Base-by-base conservation (phyloP, 2,113 vertebrate species). In the Albula goreensis region DNA sequence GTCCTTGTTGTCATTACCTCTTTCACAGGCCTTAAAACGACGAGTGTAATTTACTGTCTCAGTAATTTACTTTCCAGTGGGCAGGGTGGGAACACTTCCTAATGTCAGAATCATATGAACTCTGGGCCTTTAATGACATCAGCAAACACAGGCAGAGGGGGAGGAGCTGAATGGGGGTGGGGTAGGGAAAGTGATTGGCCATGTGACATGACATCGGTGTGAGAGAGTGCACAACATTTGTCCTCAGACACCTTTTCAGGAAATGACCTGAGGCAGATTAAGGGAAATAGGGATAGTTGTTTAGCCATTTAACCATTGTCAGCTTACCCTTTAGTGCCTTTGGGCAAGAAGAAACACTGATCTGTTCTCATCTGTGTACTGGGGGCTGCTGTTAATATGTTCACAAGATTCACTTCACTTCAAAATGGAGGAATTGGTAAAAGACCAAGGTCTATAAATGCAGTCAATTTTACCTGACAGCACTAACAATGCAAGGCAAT, bases 291-390 rank as follows among this genome's bases (percentile, higher is more conserved):
- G 89, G 88, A 52, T 84, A 84, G 85, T 82, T 89, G 87, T 86
- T 86, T 89, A 80, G 80, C 31, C 77, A 66, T 41, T 86, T 80
- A 83, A 19, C 60, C 15, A 66, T 89, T 90, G 90, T 87, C 78
- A 85, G 86, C 89, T 92, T 93, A 86, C 92, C 91, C 92, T 92
- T 89, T 90, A 12, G 57, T 89, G 90, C 90, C 86, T 63, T 82
- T 63, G 70, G 70, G 66, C 60, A n/a, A 80, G 50, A 79, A 79
- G 66, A 82, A 66, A 70, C 82, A 25, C 49, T 17, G 90, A 89
- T 91, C 88, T 92, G 50, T 90, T 91, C 86, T 88, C 84, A 70
- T 90, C 91, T 90, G 88, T 41, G 48, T 85, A 86, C 86, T n/a
- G 78, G 17, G 60, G 84, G 63, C 70, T 52, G 77, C 78, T 78